These are phyloP conservation scores for Trissonchulus sp. DNA, from an alignment of 2,888 invertebrate genomes.

Conservation along the genomic window DNA sequence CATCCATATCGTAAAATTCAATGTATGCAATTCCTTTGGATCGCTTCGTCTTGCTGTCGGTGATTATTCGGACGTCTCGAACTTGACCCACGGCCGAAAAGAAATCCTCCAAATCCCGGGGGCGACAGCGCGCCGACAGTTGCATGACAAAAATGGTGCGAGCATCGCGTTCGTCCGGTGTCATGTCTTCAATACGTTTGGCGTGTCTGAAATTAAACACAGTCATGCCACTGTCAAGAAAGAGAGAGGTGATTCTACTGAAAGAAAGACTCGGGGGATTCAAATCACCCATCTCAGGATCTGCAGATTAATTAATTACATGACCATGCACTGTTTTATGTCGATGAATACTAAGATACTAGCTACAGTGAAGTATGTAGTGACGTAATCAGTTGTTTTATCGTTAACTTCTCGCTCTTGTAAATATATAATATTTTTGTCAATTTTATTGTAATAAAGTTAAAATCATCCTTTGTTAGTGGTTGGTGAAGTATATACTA, in stretches of 20 bases:
- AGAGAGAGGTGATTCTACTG: no score
- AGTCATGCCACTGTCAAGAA: neutral
- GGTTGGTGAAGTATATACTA: no score
- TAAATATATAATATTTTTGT: no score
- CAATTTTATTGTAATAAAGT: no score
- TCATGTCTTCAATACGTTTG: constrained; percentile 57
- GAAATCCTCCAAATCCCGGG: constrained; percentile 89
- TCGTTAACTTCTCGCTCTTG: no score
- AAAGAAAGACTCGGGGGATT: neutral
- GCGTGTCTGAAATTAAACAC: constrained; percentile 21
- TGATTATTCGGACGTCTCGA: constrained; percentile 92
- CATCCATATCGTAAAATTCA: constrained; percentile 95
- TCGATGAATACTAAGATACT: no score
- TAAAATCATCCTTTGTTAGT: no score
- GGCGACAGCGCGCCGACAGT: constrained; percentile 83
- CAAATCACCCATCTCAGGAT: neutral
- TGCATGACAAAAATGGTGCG: constrained; percentile 99
- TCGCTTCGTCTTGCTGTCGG: constrained; percentile 94
- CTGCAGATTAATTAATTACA: neutral
- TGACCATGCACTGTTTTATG: no score
- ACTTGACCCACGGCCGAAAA: constrained; percentile 98
- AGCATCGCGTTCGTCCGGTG: constrained; percentile 96
- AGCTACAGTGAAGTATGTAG: no score
- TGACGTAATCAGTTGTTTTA: no score
- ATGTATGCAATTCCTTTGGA: constrained; percentile 99